Evolutionary conservation across 1,140 invertebrate species (phyloP).

Genomic region (Tetragonula clypearis): DNA sequence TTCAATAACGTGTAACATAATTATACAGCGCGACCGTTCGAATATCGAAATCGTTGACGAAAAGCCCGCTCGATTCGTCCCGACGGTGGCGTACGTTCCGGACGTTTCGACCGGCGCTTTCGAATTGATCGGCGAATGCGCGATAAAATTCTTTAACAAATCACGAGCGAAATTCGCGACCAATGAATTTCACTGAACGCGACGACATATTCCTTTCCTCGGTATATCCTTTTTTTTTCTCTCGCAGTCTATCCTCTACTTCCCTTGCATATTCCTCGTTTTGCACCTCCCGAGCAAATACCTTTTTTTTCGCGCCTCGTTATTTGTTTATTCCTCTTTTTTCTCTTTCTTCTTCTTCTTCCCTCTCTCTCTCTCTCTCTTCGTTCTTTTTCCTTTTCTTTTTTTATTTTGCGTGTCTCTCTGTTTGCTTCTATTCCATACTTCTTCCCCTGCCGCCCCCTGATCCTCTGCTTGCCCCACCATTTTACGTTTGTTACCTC

Average conservation of each 20-base stretch:
- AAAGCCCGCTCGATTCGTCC: not conserved
- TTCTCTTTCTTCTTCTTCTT: not conserved
- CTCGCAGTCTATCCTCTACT: not conserved
- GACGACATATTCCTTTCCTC: slow-evolving; percentile 11
- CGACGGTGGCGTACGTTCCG: too few species aligned
- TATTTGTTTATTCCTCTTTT: slow-evolving; percentile 28
- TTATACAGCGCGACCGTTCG: not conserved
- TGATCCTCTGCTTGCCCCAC: not conserved
- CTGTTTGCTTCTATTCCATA: slow-evolving; percentile 2
- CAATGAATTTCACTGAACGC: slow-evolving; percentile 21
- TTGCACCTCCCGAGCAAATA: not conserved
- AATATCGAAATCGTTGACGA: not conserved
- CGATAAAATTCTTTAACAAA: slow-evolving; percentile 32
- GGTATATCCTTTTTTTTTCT: not conserved
- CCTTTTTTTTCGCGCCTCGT: not conserved
- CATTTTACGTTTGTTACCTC: slow-evolving; percentile 31
- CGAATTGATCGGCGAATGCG: not conserved
- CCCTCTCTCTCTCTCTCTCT: not conserved
- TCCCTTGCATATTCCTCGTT: slow-evolving; percentile 5
- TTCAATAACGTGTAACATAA: slow-evolving; percentile 42
- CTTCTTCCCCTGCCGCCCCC: not conserved
- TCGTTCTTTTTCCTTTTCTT: not conserved
- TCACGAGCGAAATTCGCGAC: not conserved
- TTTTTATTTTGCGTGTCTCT: slow-evolving; percentile 10
- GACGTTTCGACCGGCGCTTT: not conserved